Base-by-base conservation (phyloP, 2,888 invertebrate genomes). In the Muschampia plurimacula region DNA sequence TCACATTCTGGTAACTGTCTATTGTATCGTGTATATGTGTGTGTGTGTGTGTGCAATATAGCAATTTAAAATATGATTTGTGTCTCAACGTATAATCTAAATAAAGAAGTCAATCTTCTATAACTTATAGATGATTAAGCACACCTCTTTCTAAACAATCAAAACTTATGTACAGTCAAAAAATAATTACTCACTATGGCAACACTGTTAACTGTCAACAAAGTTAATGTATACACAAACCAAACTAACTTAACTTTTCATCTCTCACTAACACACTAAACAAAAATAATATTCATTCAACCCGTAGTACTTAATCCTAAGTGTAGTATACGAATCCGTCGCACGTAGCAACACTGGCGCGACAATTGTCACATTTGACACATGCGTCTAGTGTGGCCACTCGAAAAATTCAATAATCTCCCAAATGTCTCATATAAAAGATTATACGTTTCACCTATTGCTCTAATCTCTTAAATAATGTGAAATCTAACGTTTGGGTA, bases 131-230 rank as follows among this genome's bases (percentile, higher is more conserved):
- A 83, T 80, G 84, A 88, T 85, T 86, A 88, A 91, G 87, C 91
- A 93, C 91, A 90, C 87, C 84, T 79, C 77, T 80, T 79, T 85
- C 88, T 89, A 91, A 90, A 89, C 86, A 87, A 89, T 87, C 85
- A 89, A 89, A 91, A 89, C 89, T 89, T 91, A 92, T 92, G 88
- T 93, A 93, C 93, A 93, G 88, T 92, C 91, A 83, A 90, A 91
- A 91, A 89, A 86, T 89, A 85, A 88, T 91, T 91, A 91, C 87
- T 89, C 84, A 93, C 92, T 93, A 94, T 92, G 92, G 93, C 93
- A 93, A 94, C 93, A 92, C 89, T 88, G 89, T 89, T 87, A 92
- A 91, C 89, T 89, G 89, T 90, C 91, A 93, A 93, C 93, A 90
- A 91, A 88, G 86, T 89, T 88, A 88, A 83, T 80, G 80, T 77